Evolutionary conservation across 1,140 invertebrate species (phyloP).

Genomic region (Tetranychus urticae): DNA sequence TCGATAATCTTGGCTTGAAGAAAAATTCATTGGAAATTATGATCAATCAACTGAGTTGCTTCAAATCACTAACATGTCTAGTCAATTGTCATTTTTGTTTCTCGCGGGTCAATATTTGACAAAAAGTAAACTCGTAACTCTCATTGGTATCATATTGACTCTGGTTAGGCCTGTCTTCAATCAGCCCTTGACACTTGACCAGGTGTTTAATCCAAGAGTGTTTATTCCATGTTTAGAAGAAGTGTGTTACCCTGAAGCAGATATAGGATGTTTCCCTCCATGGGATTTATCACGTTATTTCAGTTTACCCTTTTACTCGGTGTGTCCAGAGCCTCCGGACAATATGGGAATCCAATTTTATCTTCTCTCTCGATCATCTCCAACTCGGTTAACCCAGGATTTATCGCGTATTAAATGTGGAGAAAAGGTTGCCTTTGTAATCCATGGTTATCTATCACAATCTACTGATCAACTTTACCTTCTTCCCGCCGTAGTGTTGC

Average conservation of each 20-base stretch:
- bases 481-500: neutral
- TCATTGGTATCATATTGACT: too few species aligned
- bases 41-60: too few species aligned
- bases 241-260: neutral
- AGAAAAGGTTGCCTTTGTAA: neutral
- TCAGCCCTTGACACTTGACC: too few species aligned
- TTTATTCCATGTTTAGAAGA: neutral
- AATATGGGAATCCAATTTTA: neutral
- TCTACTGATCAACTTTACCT: neutral
- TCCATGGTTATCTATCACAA: neutral
- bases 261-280: neutral
- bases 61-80: too few species aligned
- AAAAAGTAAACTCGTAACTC: too few species aligned
- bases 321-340: neutral
- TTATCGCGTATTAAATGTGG: neutral
- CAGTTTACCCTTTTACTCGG: neutral
- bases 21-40: too few species aligned
- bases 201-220: neutral
- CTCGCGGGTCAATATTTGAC: too few species aligned
- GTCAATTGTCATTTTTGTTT: too few species aligned
- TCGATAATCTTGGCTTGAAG: too few species aligned
- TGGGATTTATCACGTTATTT: neutral
- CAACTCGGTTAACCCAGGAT: neutral
- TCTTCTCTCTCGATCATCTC: neutral
- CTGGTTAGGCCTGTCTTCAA: too few species aligned